Evolutionary conservation across 2,888 invertebrate species (phyloP), one percentile per base, ranked within the genome.

Genomic region (Phoenoteleia sp.): DNA sequence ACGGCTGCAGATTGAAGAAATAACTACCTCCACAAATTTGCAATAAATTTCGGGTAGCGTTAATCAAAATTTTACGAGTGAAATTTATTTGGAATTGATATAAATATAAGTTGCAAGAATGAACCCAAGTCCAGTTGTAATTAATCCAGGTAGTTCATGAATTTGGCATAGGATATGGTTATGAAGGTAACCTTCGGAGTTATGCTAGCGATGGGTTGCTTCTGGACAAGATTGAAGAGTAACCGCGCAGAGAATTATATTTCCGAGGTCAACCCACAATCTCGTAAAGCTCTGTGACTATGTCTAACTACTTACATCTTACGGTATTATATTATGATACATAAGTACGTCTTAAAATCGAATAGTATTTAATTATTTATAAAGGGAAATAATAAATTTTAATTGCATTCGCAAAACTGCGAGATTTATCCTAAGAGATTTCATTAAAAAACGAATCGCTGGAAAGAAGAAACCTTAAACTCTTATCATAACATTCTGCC

Each of bases 251-350:
- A 88, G 89, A 89, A 89, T 91, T 91, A 92, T 91, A 92, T 89
- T 90, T 91, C 90, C 90, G 90, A 90, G 92, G 91, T 90, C 90
- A 90, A 88, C 88, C 91, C 89, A 87, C 91, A 91, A 91, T 88
- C 90, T 89, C 89, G 87, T 90, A 89, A 88, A 89, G 64, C 49
- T 39, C 56, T 56, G 64, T 39, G 71, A 84, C 80, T 79, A 75
- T 45, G 45, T 66, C 79, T 87, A 86, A 87, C 56, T 56, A 69
- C 72, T 83, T 69, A 81, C 64, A 80, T 86, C 83, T 81, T 66
- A 54, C 58, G 15, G 52, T 49, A 54, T 66, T 75, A 42, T 47
- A 56, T 82, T 58, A 71, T 49, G 54, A 72, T 75, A 64, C 27
- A 52, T 60, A 77, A 72, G 60, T 36, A 56, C 25, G 60, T 25